Evolutionary conservation across 1,140 invertebrate genomes (phyloP), one percentile per base, ranked within the genome.

Genomic region (Drosophila ogumai): DNA sequence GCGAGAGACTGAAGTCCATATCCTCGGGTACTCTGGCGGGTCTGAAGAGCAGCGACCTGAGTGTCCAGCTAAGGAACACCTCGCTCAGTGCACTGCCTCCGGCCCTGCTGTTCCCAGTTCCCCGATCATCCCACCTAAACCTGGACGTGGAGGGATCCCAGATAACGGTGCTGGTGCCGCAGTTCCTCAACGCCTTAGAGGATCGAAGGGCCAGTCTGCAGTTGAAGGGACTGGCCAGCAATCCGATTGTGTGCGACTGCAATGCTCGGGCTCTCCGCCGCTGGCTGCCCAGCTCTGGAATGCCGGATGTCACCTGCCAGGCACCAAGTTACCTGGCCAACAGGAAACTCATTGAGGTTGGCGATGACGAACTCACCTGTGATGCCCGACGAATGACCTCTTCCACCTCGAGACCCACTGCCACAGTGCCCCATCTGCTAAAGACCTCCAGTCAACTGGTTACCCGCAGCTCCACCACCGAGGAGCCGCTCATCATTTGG

Each of bases 401-500:
- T 12, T 93, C 93, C 34, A 91, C 93, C 3, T 93, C 93, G 6
- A 92, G 93, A n/a, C 82, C 87, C 40, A 77, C 68, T 92, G 92
- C 13, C 40, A 61, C 66, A 15, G n/a, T 93, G 93, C 22, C 80
- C 73, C 75, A 82, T 67, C 52, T 92, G 46, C 65, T 82, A 1
- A 81, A 91, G 58, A 86, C 84, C 4, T 91, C 93, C 38, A 93
- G 94, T 3, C 93, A 94, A 17, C 65, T 94, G 41, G 67, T 92
- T 3, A 92, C 94, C 34, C 94, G 94, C 17, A 91, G 93, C 57
- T 93, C 94, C 2, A 94, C 94, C 25, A 95, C 95, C 3, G 94
- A 95, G 1, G 96, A 97, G 84, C 96, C 96, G 0, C 96, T 97
- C 56, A 97, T 98, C 32, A 98, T 98, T 74, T 97, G 97, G 97